Base-by-base conservation (phyloP, 2,113 vertebrate species). In the Sitta europaea region DNA sequence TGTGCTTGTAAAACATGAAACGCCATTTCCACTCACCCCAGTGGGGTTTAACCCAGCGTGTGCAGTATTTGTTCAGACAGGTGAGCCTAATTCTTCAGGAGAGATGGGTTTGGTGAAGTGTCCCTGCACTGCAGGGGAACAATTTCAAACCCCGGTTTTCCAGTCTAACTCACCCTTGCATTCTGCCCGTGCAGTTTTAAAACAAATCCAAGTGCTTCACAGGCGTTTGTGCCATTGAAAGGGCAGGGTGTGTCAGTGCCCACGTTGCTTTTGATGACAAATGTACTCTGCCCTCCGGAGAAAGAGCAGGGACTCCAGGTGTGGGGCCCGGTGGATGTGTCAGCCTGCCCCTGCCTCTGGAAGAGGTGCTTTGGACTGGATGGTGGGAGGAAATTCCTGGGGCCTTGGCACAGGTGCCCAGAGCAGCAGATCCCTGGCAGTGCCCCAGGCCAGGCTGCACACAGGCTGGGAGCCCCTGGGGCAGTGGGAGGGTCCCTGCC, bases 21-120 rank as follows among this genome's bases (percentile, higher is more conserved):
- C 55, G 43, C 48, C 5, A 0, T 43, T 86, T n/a, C 1, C 0
- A 2, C 74, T 35, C 0, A 1, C 14, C 29, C 7, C 5, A 2
- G 0, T 5, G 57, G 47, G 51, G 24, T 25, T 66, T 25, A 33
- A 31, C 20, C 17, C 29, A 12, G 4, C 11, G 0, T 14, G 21
- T 45, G 55, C 35, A 17, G 21, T 7, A 3, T 45, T 58, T 59
- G 40, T 27, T n/a, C 31, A 7, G 58, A 54, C n/a, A n/a, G 73
- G 2, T 14, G 5, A 77, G 65, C 27, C 9, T 6, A 2, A 47
- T 25, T 10, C 35, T 59, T 19, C 9, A 25, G 16, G 55, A 5
- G 5, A 21, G 43, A 1, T 24, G 33, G 36, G 6, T n/a, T 4
- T 36, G 5, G 47, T 47, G 67, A 6, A 11, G 35, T 48, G 58